A percentile compares a stretch with the other conserved stretches of the same genome.
Conservation (phyloP, 2,888 invertebrate species). For the Petrolisthes cinctipes region DNA sequence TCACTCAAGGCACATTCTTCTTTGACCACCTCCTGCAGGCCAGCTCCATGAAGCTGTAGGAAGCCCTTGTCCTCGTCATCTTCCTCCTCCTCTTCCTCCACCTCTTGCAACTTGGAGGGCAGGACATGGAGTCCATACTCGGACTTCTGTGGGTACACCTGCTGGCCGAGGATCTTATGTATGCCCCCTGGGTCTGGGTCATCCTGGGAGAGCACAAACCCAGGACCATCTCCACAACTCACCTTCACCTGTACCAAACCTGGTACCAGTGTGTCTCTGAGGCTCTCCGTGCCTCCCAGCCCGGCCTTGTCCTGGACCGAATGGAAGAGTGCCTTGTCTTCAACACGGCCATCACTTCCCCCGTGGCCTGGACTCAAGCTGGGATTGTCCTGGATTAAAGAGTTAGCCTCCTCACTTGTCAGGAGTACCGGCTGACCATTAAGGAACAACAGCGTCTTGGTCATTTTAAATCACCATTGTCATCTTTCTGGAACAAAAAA, state of each 20-base stretch:
- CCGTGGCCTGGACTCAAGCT: not conserved
- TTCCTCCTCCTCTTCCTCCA: not conserved
- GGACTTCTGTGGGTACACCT: not conserved
- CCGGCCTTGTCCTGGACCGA: not conserved
- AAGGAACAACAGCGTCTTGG: conserved; percentile 44
- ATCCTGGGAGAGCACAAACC: conserved; percentile 29
- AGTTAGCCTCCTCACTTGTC: conserved; percentile 31
- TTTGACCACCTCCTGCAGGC: not conserved
- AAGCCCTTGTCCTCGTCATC: conserved; percentile 2
- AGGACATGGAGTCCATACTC: conserved; percentile 20
- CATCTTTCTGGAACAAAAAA: conserved; percentile 16
- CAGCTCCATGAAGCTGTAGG: conserved; percentile 23
- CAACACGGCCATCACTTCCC: not conserved
- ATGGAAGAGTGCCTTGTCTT: not conserved
- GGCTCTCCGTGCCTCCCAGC: not conserved
- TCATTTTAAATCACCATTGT: conserved; percentile 21
- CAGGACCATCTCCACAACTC: conserved; percentile 39
- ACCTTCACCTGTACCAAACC: conserved; percentile 42
- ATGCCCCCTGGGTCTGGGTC: not conserved
- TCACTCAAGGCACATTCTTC: not conserved
- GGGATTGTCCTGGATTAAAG: conserved; percentile 12
- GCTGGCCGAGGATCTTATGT: conserved; percentile 19
- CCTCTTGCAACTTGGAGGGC: not conserved
- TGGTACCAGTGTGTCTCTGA: not conserved
- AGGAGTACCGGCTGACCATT: conserved; percentile 53